These are phyloP conservation scores for Sphyrna mokarran DNA, from an alignment of 2,113 vertebrate species.

Conservation along the genomic window DNA sequence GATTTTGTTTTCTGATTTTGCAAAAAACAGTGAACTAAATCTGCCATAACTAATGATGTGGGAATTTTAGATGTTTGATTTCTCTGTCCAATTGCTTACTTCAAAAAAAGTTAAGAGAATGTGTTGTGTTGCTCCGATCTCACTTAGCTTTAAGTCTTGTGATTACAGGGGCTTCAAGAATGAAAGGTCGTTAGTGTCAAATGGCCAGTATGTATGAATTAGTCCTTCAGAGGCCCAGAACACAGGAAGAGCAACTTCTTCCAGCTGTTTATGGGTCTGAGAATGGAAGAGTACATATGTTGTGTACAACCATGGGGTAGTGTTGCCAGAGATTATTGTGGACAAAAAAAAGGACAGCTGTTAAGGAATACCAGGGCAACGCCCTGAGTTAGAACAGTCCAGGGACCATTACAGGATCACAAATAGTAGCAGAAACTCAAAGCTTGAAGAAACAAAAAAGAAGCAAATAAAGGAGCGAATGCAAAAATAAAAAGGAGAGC, in stretches of 20 bases:
- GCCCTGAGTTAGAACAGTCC: not conserved
- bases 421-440: not conserved
- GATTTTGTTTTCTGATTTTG: not conserved
- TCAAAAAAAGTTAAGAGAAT: not conserved
- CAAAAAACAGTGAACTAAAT: not conserved
- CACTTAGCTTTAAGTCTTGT: not conserved
- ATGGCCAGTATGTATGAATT: not conserved
- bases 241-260: not conserved
- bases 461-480: not conserved
- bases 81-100: not conserved
- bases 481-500: not conserved
- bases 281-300: not conserved
- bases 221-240: not conserved
- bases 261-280: not conserved
- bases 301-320: not conserved
- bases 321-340: not conserved
- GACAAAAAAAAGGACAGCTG: not conserved
- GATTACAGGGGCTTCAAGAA: not conserved
- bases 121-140: not conserved
- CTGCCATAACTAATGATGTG: not conserved
- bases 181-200: not conserved
- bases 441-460: not conserved
- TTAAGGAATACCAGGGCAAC: not conserved
- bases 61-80: not conserved
- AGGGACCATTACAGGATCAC: not conserved